Conservation (phyloP, 2,888 invertebrate genomes). For the Phrixothrix hirtus region DNA sequence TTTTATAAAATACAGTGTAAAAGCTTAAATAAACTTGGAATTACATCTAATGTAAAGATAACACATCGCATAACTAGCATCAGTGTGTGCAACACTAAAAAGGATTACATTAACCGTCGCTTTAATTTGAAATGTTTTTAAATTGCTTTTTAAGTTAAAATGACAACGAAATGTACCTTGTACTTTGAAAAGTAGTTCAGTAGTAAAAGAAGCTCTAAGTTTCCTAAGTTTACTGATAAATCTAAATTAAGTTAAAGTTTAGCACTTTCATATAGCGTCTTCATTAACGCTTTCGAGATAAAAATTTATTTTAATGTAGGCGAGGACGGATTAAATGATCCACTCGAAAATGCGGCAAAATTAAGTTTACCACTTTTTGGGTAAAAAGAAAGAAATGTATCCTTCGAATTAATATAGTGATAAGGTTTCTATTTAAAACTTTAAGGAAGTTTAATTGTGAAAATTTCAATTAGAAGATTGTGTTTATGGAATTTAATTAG, state of each 20-base stretch:
- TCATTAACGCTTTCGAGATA: slow-evolving; percentile 31
- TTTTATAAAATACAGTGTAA: not conserved
- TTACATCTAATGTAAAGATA: too few species aligned
- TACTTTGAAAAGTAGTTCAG: slow-evolving; percentile 3
- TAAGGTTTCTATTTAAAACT: slow-evolving; percentile 26
- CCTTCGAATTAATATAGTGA: slow-evolving; percentile 25
- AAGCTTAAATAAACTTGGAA: too few species aligned
- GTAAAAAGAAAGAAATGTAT: slow-evolving; percentile 16
- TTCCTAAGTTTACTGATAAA: slow-evolving; percentile 29
- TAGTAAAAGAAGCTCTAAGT: slow-evolving; percentile 7
- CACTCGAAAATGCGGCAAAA: slow-evolving; percentile 29
- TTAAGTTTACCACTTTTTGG: slow-evolving; percentile 29
- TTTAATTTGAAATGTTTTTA: too few species aligned
- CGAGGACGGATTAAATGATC: slow-evolving; percentile 30
- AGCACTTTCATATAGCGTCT: slow-evolving; percentile 28
- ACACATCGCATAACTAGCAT: too few species aligned
- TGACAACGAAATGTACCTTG: slow-evolving; percentile 2
- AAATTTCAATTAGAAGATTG: slow-evolving; percentile 17
- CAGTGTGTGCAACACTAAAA: too few species aligned
- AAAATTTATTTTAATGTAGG: slow-evolving; percentile 32
- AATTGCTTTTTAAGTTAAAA: too few species aligned
- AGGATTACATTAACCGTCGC: too few species aligned
- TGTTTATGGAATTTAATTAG: slow-evolving; percentile 1
- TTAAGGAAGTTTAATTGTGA: slow-evolving; percentile 19
- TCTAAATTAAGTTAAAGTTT: slow-evolving; percentile 30